phyloP scores from a whole-genome alignment of 2,797 vertebrate species.

The Phrynocephalus forsythii region DNA sequence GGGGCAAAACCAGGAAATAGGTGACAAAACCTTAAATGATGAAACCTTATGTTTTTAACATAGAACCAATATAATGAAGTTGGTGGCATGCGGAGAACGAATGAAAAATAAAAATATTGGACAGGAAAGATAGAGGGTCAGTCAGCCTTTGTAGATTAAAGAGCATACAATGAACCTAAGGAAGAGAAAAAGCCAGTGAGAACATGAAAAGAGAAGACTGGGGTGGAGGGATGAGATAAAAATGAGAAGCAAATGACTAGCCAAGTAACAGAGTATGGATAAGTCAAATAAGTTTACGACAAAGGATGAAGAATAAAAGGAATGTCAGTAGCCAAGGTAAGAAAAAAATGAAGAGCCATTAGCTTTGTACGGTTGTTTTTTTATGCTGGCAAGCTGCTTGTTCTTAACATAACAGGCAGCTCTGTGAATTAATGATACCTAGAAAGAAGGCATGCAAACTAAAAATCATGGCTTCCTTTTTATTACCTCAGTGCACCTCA shows the following conservation, averaged over 20 bases:
- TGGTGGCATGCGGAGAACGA: not conserved
- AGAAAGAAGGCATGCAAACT: too few relatives aligned
- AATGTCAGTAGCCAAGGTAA: not conserved
- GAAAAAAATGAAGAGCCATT: too few relatives aligned
- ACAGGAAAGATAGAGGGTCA: not conserved
- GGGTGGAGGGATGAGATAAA: not conserved
- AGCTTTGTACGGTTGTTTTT: too few relatives aligned
- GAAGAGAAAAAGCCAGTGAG: too few relatives aligned
- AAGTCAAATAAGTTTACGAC: not conserved
- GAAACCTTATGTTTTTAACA: not conserved
- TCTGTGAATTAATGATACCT: too few relatives aligned
- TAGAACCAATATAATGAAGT: not conserved
- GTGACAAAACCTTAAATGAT: not conserved
- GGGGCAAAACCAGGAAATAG: slow-evolving; percentile 1
- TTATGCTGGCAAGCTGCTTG: too few relatives aligned
- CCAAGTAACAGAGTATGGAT: not conserved
- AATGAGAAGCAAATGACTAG: not conserved
- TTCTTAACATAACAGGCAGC: too few relatives aligned
- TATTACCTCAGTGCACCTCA: too few relatives aligned
- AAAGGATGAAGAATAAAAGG: not conserved
- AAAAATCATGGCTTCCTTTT: too few relatives aligned
- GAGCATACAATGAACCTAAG: not conserved
- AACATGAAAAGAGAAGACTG: not conserved
- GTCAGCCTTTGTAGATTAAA: not conserved
- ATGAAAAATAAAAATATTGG: not conserved